Evolutionary conservation across 2,888 invertebrate species (phyloP).

Genomic region (Mycogona germanica): DNA sequence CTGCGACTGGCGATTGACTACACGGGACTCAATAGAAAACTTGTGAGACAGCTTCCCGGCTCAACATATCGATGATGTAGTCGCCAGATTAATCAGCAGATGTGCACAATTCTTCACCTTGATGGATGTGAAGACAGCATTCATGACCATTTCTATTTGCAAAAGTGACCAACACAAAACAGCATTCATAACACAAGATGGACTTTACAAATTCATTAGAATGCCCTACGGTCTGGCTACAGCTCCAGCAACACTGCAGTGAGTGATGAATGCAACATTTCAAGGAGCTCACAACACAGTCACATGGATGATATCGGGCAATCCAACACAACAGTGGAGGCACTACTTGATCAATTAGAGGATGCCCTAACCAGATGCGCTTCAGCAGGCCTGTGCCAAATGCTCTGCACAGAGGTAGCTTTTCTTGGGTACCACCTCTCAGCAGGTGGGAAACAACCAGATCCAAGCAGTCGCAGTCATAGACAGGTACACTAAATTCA

Average conservation of each 20-base stretch:
- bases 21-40: neutral
- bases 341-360: neutral
- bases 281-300: neutral
- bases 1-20: conserved; percentile 7
- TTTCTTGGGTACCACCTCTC: neutral
- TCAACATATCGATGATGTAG: conserved; percentile 10
- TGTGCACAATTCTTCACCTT: neutral
- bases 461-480: neutral
- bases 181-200: conserved; percentile 2
- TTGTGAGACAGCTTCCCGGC: conserved; percentile 5
- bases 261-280: neutral
- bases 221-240: neutral
- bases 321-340: neutral
- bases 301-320: conserved; percentile 1
- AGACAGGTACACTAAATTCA: neutral
- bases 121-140: conserved; percentile 2
- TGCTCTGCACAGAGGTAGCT: neutral
- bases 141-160: neutral
- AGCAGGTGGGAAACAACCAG: neutral
- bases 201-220: neutral
- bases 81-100: neutral
- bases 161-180: conserved; percentile 6
- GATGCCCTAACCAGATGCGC: neutral
- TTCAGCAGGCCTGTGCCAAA: neutral
- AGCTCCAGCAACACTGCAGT: neutral